Base-by-base conservation (phyloP, 2,888 invertebrate genomes). In the Tinea pellionella region DNA sequence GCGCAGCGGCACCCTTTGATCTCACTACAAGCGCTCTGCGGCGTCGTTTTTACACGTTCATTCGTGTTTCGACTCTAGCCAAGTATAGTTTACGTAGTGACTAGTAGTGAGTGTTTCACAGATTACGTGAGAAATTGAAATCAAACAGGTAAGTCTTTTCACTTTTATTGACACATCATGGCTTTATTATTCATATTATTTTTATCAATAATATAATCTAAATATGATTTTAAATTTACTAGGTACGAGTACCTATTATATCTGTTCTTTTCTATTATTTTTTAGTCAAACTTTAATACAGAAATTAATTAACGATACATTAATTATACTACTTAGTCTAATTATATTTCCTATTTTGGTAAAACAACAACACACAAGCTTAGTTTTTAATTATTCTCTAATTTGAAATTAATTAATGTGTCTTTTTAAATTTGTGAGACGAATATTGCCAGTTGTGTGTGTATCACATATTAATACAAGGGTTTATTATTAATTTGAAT, bases 61-160 rank as follows among this genome's bases (percentile, higher is more conserved):
- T 57, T 57, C 57, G 57, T 57, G 57, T 57, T 57, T 57, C 57
- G 30, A 57, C 57, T 57, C 57, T 30, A 24, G 57, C 57, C 30
- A 30, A 29, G 57, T 57, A 29, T 13, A 9, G 29, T 9, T 32
- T n/a, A 8, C 3, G 8, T 42, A 3, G 8, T 2, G 24, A 24
- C 24, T 2, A 3, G 24, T 24, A 24, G 24, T 24, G 8, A 29
- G 4, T 29, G 15, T 58, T 58, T 32, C 30, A 37, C 18, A 32
- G 18, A n/a, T 12, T 30, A 29, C 13, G 2, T 24, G 15, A 7
- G 12, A 6, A 4, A 57, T 57, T 32, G 47, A 18, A 29, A 60
- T 18, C 47, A 60, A 60, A 60, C 60, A 60, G 60, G 60, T 60
- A 60, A 60, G 60, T 60, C 15, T 60, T 60, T 24, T 24, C 24